A percentile compares a stretch with the other conserved stretches of the same genome.
These are phyloP conservation scores for Sycophila texana DNA, from an alignment of 2,888 invertebrate species.

Conservation along the genomic window DNA sequence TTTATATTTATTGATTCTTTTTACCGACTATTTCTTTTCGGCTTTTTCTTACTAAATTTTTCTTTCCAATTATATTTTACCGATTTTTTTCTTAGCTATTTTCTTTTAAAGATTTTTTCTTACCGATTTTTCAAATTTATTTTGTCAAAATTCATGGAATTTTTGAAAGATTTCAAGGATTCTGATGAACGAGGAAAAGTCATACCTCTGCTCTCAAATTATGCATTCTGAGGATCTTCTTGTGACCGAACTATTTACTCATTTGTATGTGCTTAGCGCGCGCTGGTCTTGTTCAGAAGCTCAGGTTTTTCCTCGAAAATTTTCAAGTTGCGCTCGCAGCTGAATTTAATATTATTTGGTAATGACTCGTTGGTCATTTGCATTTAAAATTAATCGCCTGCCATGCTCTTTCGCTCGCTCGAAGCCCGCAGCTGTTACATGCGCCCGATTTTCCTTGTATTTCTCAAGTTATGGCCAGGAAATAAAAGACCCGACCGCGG, in stretches of 20 bases:
- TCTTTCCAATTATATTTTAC: too few relatives aligned
- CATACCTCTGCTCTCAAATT: not conserved
- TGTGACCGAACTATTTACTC: conserved; percentile 19
- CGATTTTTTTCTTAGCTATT: too few relatives aligned
- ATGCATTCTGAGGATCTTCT: not conserved
- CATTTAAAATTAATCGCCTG: conserved; percentile 39
- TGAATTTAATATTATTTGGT: conserved; percentile 26
- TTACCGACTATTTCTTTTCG: too few relatives aligned
- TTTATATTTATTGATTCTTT: too few relatives aligned
- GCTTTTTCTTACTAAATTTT: too few relatives aligned
- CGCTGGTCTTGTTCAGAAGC: conserved; percentile 8
- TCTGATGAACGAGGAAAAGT: not conserved
- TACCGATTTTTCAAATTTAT: too few relatives aligned
- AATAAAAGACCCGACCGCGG: too few relatives aligned
- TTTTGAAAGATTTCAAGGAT: not conserved
- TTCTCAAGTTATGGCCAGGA: not conserved
- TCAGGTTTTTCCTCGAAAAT: conserved; percentile 10
- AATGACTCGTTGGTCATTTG: conserved; percentile 32
- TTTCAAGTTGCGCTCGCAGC: too few relatives aligned
- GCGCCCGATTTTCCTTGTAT: not conserved
- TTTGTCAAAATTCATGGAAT: not conserved
- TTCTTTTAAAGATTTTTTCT: too few relatives aligned
- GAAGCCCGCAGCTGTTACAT: too few relatives aligned
- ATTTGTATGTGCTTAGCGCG: conserved; percentile 24
- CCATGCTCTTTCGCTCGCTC: conserved; percentile 34